Percentiles rank a stretch among this genome's conserved stretches.
Evolutionary conservation across 2,797 vertebrate genomes (phyloP).

Genomic region (Sebastes itinus): DNA sequence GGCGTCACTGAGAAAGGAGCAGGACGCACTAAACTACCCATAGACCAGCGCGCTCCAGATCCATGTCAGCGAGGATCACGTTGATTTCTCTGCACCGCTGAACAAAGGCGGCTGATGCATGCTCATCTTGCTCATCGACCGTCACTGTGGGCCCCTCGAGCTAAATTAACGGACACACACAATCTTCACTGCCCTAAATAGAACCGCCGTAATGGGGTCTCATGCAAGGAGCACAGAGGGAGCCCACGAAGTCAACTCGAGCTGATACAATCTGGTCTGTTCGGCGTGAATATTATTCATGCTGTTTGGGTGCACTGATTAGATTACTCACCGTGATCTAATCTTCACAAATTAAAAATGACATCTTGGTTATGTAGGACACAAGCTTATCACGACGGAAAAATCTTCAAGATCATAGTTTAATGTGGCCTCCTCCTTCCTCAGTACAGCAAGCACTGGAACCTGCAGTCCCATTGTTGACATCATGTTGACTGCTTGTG

Average conservation of each 20-base stretch:
- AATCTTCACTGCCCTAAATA: conserved; percentile 36
- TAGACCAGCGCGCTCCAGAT: conserved; percentile 37
- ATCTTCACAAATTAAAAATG: conserved; percentile 47
- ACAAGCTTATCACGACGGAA: conserved; percentile 23
- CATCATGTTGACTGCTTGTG: conserved; percentile 68
- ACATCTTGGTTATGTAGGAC: conserved; percentile 44
- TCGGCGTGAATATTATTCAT: conserved; percentile 47
- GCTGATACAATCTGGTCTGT: conserved; percentile 48
- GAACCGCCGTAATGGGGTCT: conserved; percentile 32
- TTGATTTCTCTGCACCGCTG: conserved; percentile 45
- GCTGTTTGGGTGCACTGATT: conserved; percentile 56
- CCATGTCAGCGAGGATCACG: conserved; percentile 44
- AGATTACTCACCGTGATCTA: conserved; percentile 46
- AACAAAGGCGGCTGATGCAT: conserved; percentile 58
- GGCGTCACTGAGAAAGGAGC: conserved; percentile 72
- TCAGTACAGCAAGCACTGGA: conserved; percentile 62
- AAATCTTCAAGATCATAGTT: conserved; percentile 47
- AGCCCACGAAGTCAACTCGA: conserved; percentile 18
- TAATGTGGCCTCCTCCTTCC: conserved; percentile 73
- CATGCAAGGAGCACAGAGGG: conserved; percentile 15
- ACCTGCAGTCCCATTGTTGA: conserved; percentile 50
- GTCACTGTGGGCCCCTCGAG: conserved; percentile 47
- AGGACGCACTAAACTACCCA: conserved; percentile 64
- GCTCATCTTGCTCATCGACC: conserved; percentile 47
- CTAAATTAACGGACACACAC: conserved; percentile 37